phyloP scores from a whole-genome alignment of 2,888 invertebrate species.

The Palloptera scutellata region DNA sequence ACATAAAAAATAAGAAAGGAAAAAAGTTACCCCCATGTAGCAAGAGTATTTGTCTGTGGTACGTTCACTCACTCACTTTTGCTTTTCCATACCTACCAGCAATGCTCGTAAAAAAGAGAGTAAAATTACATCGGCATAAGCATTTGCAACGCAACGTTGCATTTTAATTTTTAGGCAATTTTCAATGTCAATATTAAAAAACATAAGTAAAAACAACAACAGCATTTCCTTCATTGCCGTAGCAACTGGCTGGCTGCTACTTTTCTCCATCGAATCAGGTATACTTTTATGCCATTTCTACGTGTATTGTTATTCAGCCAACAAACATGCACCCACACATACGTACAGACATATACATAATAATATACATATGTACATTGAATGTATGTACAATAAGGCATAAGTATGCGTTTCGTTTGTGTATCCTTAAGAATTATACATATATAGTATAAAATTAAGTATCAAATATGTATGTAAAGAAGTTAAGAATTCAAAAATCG shows the following conservation, averaged over 20 bases:
- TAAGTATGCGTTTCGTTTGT: no score
- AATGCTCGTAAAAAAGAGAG: constrained; percentile 15
- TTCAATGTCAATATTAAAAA: not conserved
- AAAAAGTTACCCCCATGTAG: not conserved
- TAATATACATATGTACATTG: not conserved
- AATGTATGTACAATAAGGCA: not conserved
- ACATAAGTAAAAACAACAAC: no score
- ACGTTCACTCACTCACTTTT: no score
- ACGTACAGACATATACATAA: not conserved
- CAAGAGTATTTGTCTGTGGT: not conserved
- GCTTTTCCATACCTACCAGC: not conserved
- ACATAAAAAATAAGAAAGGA: not conserved
- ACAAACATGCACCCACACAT: not conserved
- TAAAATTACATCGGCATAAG: not conserved
- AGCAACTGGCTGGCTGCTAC: no score
- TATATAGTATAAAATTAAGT: no score
- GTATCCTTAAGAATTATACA: no score
- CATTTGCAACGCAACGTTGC: constrained; percentile 29
- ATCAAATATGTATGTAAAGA: no score
- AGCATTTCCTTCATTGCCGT: no score
- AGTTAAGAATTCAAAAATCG: no score
- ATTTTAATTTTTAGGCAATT: constrained; percentile 20
- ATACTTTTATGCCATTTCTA: no score
- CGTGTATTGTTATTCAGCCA: constrained; percentile 6
- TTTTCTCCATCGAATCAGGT: no score